A percentile compares a stretch with the other conserved stretches of the same genome.
Evolutionary conservation across 2,113 vertebrate genomes (phyloP).

Genomic region (Xenus cinereus): DNA sequence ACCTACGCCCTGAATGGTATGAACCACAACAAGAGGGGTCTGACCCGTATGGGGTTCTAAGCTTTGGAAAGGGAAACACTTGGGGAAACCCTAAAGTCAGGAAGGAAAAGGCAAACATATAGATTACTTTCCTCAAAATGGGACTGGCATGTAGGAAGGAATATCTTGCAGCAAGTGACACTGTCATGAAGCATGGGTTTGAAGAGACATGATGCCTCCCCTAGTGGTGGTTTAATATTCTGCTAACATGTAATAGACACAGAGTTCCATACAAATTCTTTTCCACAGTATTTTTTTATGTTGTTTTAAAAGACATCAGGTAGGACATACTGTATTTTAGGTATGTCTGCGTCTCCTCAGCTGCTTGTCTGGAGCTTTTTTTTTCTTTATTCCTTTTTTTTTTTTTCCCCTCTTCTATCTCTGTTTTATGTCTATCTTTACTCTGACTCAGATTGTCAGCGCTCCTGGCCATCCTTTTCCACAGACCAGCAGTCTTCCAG

Average conservation of each 20-base stretch:
- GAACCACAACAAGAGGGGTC: background rate
- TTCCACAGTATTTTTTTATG: background rate
- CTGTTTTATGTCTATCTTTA: slow-evolving; percentile 40
- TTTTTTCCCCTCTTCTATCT: background rate
- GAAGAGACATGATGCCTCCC: background rate
- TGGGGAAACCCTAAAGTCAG: background rate
- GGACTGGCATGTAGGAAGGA: background rate
- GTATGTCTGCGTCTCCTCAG: background rate
- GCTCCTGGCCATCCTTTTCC: slow-evolving; percentile 85
- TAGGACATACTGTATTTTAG: background rate
- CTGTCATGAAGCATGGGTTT: background rate
- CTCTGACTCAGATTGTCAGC: slow-evolving; percentile 78
- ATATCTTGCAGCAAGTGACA: background rate
- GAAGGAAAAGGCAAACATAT: background rate
- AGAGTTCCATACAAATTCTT: background rate
- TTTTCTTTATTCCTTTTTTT: background rate
- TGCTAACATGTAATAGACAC: background rate
- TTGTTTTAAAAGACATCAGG: background rate
- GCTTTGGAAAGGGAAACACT: background rate
- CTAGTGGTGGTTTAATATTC: background rate
- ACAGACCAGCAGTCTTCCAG: slow-evolving; percentile 77
- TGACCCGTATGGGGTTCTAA: fast-evolving
- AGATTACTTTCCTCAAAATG: background rate
- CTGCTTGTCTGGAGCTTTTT: slow-evolving; percentile 1
- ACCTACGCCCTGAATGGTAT: background rate